Evolutionary conservation across 2,113 vertebrate genomes (phyloP).

Genomic region (Pitta sordida): DNA sequence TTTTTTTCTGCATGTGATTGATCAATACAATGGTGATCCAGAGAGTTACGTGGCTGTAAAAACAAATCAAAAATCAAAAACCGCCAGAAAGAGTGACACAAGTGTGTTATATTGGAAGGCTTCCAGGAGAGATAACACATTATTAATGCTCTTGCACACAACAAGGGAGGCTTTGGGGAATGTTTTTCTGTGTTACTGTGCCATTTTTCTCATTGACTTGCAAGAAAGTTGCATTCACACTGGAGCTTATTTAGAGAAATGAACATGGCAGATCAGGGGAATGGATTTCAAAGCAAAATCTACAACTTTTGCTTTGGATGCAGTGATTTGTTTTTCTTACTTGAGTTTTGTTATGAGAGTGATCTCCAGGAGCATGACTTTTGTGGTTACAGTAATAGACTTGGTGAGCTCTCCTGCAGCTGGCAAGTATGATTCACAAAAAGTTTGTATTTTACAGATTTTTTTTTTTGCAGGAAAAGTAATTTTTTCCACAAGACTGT

Average conservation of each 20-base stretch:
- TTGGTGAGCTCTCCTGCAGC: not conserved
- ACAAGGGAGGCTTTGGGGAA: not conserved
- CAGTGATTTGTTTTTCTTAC: not conserved
- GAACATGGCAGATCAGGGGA: not conserved
- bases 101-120: not conserved
- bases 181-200: not conserved
- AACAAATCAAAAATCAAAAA: not conserved
- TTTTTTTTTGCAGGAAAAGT: not conserved
- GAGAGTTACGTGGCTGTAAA: not conserved
- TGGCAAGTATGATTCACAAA: not conserved
- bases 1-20: not conserved
- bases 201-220: not conserved
- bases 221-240: not conserved
- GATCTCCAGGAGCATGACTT: not conserved
- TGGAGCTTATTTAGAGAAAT: not conserved
- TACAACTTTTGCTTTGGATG: not conserved
- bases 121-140: not conserved
- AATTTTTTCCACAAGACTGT: not conserved
- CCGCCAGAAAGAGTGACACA: not conserved
- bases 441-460: not conserved
- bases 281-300: not conserved
- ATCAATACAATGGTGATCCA: not conserved
- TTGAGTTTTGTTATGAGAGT: not conserved
- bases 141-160: not conserved
- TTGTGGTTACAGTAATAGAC: not conserved